Evolutionary conservation across 2,113 vertebrate genomes (phyloP).

Genomic region (Clarias batrachus): DNA sequence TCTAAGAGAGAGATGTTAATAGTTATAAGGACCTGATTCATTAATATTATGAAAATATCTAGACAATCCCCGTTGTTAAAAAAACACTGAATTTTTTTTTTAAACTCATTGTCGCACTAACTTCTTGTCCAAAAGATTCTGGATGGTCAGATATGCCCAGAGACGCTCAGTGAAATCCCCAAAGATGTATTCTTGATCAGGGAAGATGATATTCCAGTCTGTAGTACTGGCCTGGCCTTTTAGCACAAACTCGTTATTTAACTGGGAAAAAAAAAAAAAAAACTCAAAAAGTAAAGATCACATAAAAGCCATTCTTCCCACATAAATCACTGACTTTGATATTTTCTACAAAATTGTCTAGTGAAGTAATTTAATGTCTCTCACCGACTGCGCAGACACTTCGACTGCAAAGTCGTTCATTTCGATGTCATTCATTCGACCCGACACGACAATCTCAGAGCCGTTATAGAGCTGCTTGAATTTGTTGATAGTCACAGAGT

Average conservation of each 20-base stretch:
- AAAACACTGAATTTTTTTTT: too few species aligned
- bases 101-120: slow-evolving; percentile 57
- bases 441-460: slow-evolving; percentile 86
- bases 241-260: slow-evolving; percentile 54
- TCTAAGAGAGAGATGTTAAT: not conserved
- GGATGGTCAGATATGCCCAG: slow-evolving; percentile 85
- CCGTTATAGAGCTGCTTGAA: slow-evolving; percentile 83
- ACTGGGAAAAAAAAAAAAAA: slow-evolving; percentile 46
- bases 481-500: slow-evolving; percentile 73
- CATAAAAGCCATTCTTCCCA: too few species aligned
- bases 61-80: not conserved
- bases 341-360: not conserved
- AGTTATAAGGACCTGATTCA: not conserved
- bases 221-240: slow-evolving; percentile 59
- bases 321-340: too few species aligned
- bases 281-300: too few species aligned
- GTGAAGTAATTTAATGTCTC: slow-evolving; percentile 32
- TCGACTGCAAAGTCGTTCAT: slow-evolving; percentile 74
- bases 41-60: not conserved
- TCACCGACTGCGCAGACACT: slow-evolving; percentile 79
- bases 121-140: slow-evolving; percentile 78
- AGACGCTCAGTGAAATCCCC: slow-evolving; percentile 79
- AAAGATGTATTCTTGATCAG: slow-evolving; percentile 78
- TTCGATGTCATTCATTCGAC: slow-evolving; percentile 74
- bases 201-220: slow-evolving; percentile 69